These are phyloP conservation scores for Acrobasis suavella DNA, from an alignment of 2,888 invertebrate species.

Conservation along the genomic window DNA sequence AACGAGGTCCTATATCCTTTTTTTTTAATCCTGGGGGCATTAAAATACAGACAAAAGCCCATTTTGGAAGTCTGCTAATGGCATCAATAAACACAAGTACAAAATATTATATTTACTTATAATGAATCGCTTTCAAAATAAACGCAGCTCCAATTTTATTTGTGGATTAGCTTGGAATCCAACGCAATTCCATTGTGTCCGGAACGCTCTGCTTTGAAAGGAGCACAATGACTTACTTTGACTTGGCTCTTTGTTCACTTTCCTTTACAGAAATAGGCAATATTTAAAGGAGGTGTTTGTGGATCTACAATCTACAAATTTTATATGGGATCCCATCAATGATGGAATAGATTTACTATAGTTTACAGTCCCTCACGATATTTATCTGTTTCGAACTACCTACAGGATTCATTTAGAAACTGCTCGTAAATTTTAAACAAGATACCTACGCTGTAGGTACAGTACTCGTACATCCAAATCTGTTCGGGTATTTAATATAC, in stretches of 20 bases:
- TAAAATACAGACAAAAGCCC: too few relatives aligned
- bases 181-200: conserved; percentile 27
- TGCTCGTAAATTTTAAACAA: neutral
- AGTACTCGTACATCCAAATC: too few relatives aligned
- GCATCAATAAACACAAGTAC: neutral
- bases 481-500: too few relatives aligned
- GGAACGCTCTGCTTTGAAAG: conserved; percentile 25
- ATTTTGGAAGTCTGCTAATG: neutral
- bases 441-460: too few relatives aligned
- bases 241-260: conserved; percentile 26
- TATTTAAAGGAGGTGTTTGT: conserved; percentile 4
- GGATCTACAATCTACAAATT: neutral
- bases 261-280: conserved; percentile 17
- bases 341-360: too few relatives aligned
- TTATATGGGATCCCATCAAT: neutral
- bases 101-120: neutral
- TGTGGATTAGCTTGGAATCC: conserved; percentile 27
- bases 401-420: too few relatives aligned
- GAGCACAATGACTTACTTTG: conserved; percentile 27
- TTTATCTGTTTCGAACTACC: too few relatives aligned
- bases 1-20: neutral
- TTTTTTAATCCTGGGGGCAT: too few relatives aligned
- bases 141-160: conserved; percentile 29
- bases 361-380: too few relatives aligned
- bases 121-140: conserved; percentile 14